These are phyloP conservation scores for Himalopsyche japonica DNA, from an alignment of 2,888 invertebrate genomes.

Conservation along the genomic window DNA sequence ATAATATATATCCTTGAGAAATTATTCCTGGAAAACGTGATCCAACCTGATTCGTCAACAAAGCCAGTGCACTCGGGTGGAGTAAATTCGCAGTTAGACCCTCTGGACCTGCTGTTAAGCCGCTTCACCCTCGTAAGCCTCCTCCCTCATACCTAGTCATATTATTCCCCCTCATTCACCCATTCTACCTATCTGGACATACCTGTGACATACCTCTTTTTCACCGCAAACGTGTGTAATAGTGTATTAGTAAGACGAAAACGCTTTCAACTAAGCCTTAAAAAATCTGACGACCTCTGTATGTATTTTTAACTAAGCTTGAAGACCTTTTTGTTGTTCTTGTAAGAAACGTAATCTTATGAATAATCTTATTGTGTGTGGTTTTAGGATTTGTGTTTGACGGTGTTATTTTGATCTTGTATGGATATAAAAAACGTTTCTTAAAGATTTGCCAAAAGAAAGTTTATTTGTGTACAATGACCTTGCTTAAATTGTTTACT, in stretches of 20 bases:
- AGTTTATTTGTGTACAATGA: too few relatives aligned
- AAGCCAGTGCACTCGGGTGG: slow-evolving; percentile 20
- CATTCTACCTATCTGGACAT: not conserved
- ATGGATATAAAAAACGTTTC: too few relatives aligned
- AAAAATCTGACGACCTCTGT: not conserved
- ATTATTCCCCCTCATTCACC: not conserved
- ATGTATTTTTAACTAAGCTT: not conserved
- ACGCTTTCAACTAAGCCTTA: not conserved
- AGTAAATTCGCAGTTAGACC: slow-evolving; percentile 26
- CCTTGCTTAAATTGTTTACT: too few relatives aligned
- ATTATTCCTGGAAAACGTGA: not conserved
- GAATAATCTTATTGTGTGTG: not conserved
- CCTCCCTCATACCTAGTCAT: slow-evolving; percentile 2
- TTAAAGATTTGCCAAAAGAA: too few relatives aligned
- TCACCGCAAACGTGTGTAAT: not conserved
- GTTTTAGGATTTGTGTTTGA: not conserved
- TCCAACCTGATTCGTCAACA: not conserved
- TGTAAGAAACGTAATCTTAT: not conserved
- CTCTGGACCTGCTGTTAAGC: not conserved
- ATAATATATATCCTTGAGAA: not conserved
- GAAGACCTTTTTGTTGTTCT: not conserved
- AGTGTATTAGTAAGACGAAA: not conserved
- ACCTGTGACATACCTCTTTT: slow-evolving; percentile 4
- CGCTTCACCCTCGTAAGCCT: not conserved
- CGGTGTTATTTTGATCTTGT: too few relatives aligned